phyloP scores from a whole-genome alignment of 2,113 vertebrate genomes.

The Poeciliopsis retropinna region DNA sequence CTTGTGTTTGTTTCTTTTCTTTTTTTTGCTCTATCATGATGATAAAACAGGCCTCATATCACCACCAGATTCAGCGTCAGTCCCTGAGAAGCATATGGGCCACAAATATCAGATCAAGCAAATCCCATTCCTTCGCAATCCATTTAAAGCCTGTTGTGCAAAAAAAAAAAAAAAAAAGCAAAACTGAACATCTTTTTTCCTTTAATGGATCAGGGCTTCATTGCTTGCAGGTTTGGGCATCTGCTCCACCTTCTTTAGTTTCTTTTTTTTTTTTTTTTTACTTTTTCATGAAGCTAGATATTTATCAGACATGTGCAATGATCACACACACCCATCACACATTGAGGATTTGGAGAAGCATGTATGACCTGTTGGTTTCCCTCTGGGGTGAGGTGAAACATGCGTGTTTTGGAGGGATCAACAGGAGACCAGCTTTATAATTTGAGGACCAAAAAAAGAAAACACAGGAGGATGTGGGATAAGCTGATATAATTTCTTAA shows the following conservation, averaged over 20 bases:
- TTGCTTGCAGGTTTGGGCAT: constrained; percentile 32
- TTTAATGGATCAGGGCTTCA: constrained; percentile 14
- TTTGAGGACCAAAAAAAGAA: constrained; percentile 42
- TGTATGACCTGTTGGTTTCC: constrained; percentile 70
- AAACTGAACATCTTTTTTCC: constrained; percentile 7
- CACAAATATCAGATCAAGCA: constrained; percentile 21
- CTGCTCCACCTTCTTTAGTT: constrained; percentile 9
- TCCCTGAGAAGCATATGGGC: constrained; percentile 9
- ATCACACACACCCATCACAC: constrained; percentile 56
- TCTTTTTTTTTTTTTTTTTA: background rate
- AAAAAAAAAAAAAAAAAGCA: background rate
- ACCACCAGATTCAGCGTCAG: background rate
- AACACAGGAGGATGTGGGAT: constrained; percentile 22
- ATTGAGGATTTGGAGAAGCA: constrained; percentile 55
- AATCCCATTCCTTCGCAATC: constrained; percentile 17
- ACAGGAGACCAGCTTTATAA: constrained; percentile 59
- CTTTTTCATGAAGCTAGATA: constrained; percentile 28
- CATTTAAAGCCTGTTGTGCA: constrained; percentile 6
- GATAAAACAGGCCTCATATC: constrained; percentile 10
- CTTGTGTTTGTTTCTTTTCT: constrained; percentile 20
- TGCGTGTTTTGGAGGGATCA: constrained; percentile 57
- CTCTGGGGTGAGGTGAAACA: constrained; percentile 63
- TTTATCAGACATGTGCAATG: constrained; percentile 70
- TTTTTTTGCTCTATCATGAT: constrained; percentile 24
- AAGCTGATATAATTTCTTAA: constrained; percentile 46